These are phyloP conservation scores for Callipepla californica DNA, from an alignment of 2,113 vertebrate species.

Conservation along the genomic window DNA sequence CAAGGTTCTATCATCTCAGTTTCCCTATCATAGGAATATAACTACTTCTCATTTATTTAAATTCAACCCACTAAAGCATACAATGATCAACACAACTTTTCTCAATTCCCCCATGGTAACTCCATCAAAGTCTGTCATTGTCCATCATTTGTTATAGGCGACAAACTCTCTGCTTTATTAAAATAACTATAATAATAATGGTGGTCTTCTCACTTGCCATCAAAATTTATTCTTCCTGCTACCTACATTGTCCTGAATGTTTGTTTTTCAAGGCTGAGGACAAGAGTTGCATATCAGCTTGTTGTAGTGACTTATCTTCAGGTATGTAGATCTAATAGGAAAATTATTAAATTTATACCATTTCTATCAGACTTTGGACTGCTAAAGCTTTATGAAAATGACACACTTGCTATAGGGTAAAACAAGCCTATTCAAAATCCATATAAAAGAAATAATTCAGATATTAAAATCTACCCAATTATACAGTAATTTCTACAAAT, in stretches of 20 bases:
- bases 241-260: neutral
- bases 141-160: neutral
- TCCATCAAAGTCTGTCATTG: neutral
- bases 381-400: neutral
- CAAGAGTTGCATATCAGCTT: neutral
- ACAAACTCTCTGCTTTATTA: neutral
- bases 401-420: neutral
- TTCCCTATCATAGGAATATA: neutral
- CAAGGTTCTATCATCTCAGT: neutral
- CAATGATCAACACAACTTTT: neutral
- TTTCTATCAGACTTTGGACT: neutral
- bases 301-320: neutral
- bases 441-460: neutral
- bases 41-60: neutral
- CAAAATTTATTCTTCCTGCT: neutral
- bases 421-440: neutral
- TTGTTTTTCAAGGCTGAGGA: neutral
- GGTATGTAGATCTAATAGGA: neutral
- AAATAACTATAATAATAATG: neutral
- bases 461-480: neutral
- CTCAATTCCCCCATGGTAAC: neutral
- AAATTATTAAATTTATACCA: neutral
- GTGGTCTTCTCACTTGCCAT: neutral
- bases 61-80: neutral
- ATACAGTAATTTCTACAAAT: neutral